Percentiles rank a stretch among this genome's conserved stretches.
Conservation (phyloP, 2,797 vertebrate genomes). For the Pseudocheirus occidentalis region DNA sequence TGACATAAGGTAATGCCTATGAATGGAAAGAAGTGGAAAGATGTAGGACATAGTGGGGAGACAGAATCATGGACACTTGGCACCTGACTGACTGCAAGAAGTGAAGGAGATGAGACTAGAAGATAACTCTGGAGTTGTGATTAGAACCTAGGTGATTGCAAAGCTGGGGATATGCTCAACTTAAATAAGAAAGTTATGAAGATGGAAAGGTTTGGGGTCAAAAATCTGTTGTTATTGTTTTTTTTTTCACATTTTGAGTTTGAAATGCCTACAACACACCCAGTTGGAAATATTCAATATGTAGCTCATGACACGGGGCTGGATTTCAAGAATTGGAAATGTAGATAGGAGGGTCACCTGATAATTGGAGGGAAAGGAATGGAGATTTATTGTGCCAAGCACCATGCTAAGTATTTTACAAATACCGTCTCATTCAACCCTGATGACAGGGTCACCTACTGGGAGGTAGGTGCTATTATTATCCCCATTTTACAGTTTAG, state of each 20-base stretch:
- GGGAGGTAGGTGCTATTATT: background rate
- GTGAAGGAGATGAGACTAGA: background rate
- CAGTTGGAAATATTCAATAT: background rate
- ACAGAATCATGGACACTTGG: background rate
- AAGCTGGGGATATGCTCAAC: background rate
- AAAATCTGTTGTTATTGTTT: background rate
- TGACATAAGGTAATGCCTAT: too few species aligned
- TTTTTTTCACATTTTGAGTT: background rate
- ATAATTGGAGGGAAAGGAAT: too few species aligned
- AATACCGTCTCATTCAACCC: background rate
- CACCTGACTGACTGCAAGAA: background rate
- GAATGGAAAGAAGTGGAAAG: too few species aligned
- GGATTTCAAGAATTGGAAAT: background rate
- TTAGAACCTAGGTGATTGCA: background rate
- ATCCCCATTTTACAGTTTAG: background rate
- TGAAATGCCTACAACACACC: background rate
- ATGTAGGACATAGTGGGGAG: too few species aligned
- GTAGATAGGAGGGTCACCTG: background rate
- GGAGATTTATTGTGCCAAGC: too few species aligned
- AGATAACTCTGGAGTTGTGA: background rate
- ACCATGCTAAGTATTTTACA: too few species aligned
- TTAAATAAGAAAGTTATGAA: background rate
- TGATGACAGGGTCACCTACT: background rate
- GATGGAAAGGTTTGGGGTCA: background rate
- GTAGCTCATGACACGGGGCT: background rate